Percentiles rank a stretch among this genome's conserved stretches.
phyloP scores from a whole-genome alignment of 2,113 vertebrate species.

The Xenotilapia leptura region DNA sequence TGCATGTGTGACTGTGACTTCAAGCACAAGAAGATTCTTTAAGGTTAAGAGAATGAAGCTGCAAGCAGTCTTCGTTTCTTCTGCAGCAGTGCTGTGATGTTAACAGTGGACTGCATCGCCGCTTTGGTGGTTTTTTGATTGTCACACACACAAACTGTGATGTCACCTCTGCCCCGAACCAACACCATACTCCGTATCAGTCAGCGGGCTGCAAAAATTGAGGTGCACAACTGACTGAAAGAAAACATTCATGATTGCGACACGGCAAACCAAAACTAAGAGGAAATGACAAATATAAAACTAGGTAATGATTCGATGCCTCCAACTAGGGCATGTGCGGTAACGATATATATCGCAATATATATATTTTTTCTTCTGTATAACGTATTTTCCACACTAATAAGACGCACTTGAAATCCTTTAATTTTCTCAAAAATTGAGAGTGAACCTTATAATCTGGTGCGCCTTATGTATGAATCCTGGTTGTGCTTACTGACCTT shows the following conservation, averaged over 20 bases:
- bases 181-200: neutral
- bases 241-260: neutral
- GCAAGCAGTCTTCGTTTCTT: rapidly evolving
- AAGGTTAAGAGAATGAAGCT: neutral
- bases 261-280: neutral
- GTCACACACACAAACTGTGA: neutral
- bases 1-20: neutral
- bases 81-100: neutral
- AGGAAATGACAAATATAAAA: neutral
- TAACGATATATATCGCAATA: rapidly evolving
- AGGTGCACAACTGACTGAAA: neutral
- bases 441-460: rapidly evolving
- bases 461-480: neutral
- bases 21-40: neutral
- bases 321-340: neutral
- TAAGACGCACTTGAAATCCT: neutral
- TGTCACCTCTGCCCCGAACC: neutral
- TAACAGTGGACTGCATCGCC: neutral
- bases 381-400: neutral
- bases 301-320: neutral
- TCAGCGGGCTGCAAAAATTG: neutral
- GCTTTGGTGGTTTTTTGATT: rapidly evolving
- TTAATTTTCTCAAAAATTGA: neutral
- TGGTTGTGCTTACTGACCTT: neutral
- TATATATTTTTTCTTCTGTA: neutral